Base-by-base conservation (phyloP, 1,140 invertebrate genomes). In the Hylaeus volcanicus region DNA sequence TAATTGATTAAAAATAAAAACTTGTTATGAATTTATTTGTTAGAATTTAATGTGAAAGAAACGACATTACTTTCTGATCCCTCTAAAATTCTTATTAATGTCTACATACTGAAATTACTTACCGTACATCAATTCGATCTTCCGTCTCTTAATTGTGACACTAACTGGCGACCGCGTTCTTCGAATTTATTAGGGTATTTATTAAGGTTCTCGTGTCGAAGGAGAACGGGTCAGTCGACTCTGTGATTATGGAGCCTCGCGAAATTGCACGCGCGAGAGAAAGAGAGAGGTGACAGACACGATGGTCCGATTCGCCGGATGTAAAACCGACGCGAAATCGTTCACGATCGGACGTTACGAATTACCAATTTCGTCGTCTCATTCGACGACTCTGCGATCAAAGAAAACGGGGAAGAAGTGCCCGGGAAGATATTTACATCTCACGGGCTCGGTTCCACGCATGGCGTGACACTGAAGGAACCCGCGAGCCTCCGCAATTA, bases 381-480 rank as follows among this genome's bases (percentile, higher is more conserved):
- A 45, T 61, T 43, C 82, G 74, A 71, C 72, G 51, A 63, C 60
- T 45, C 26, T 15, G 71, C 37, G 14, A 60, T 41, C 56, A 81
- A 86, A 85, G 65, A 71, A 72, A 81, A 74, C 53, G 73, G 83
- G 61, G 66, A 70, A 86, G 74, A 82, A 61, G 60, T 63, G 70
- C n/a, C 48, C 51, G 51, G 41, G 39, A 51, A 64, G 69, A 86
- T 84, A 86, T 86, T 86, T 84, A 84, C 65, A 68, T 68, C 43
- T 51, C 84, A 83, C 48, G 26, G 68, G 70, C 78, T 81, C 58
- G 71, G 82, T 58, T 65, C 82, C 88, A 88, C 85, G 83, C 88
- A 89, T 90, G 75, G 90, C 91, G 90, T 91, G 91, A 90, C 90
- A 91, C 65, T 91, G 87, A 91, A 92, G 92, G 90, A 90, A 88